Conservation (phyloP, 2,797 vertebrate genomes). For the Valencia hispanica region DNA sequence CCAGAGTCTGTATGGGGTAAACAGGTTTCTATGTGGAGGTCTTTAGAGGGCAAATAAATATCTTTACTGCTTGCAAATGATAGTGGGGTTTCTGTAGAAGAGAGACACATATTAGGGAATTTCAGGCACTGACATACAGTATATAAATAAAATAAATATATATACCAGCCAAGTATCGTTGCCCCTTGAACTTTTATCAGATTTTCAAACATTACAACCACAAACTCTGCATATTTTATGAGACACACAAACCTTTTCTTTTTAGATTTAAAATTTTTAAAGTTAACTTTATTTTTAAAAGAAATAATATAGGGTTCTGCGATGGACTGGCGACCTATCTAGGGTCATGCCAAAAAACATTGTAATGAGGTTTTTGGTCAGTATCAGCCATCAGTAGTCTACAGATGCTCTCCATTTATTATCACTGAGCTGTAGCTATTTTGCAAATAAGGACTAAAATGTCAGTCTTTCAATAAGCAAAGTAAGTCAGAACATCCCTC, state of each 20-base stretch:
- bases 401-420: not conserved
- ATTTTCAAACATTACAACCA: not conserved
- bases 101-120: conserved; percentile 20
- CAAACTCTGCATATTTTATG: too few species aligned
- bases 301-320: not conserved
- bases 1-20: conserved; percentile 91
- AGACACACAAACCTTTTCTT: not conserved
- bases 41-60: conserved; percentile 75
- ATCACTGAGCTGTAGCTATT: not conserved
- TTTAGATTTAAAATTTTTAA: not conserved
- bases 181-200: not conserved
- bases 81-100: conserved; percentile 83
- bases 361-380: not conserved
- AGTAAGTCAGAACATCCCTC: not conserved
- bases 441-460: not conserved
- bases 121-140: not conserved
- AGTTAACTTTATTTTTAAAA: not conserved
- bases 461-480: not conserved
- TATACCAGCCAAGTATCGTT: not conserved
- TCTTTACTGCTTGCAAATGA: conserved; percentile 84
- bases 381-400: not conserved
- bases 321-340: too few species aligned
- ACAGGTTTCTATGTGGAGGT: conserved; percentile 80
- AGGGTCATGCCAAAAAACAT: not conserved
- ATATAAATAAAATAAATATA: not conserved